Conservation (phyloP, 2,113 vertebrate species). For the Odocoileus hemionus region DNA sequence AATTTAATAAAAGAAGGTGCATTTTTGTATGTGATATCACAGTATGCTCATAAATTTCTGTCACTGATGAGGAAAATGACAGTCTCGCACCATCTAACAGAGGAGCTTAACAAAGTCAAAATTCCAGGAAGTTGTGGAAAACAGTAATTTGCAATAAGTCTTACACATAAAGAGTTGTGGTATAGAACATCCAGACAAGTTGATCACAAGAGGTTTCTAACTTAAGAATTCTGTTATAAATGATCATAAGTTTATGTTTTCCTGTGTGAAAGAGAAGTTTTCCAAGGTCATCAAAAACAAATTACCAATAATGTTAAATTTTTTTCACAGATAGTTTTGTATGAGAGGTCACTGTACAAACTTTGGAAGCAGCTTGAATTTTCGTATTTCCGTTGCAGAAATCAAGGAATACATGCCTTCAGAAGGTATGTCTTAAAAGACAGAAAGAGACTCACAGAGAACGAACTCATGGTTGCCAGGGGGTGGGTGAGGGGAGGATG, state of each 20-base stretch:
- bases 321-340: not conserved
- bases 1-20: not conserved
- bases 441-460: not conserved
- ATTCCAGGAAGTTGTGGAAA: not conserved
- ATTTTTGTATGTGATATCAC: not conserved
- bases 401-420: not conserved
- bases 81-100: not conserved
- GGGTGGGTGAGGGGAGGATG: not conserved
- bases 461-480: not conserved
- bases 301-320: not conserved
- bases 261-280: conserved; percentile 19
- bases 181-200: not conserved
- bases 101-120: not conserved
- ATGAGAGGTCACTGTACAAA: not conserved
- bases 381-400: not conserved
- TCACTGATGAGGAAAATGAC: not conserved
- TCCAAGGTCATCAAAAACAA: not conserved
- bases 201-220: not conserved
- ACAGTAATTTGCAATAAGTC: not conserved
- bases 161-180: not conserved
- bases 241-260: not conserved
- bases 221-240: not conserved
- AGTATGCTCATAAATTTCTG: not conserved
- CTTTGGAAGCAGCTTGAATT: not conserved
- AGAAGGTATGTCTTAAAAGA: not conserved